Base-by-base conservation (phyloP, 2,113 vertebrate species). In the Elephas maximus region DNA sequence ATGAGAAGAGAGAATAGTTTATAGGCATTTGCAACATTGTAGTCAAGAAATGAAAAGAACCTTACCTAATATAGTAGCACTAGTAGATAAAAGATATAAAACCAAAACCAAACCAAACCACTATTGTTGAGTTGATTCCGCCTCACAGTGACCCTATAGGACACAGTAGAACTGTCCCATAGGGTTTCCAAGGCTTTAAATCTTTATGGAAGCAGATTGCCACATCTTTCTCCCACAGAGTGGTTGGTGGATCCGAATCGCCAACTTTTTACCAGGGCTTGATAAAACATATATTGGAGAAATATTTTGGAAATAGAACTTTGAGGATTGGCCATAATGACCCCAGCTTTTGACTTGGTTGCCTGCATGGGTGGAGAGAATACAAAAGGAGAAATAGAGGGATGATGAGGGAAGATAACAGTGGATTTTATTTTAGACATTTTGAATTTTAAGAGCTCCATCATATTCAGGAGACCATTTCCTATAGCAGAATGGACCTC, bases 261-360 rank as follows among this genome's bases (percentile, higher is more conserved):
- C 53, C 15, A 17, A 57, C 53, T 57, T 57, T 57, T 57, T 57
- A 57, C 53, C 15, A 17, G 53, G 53, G 14, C 53, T 57, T 12
- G 30, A 24, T 48, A 33, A 57, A 71, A 78, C 28, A 81, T 53
- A 6, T 33, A 89, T 92, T 73, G 37, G 76, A 77, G 45, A 78
- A 81, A 23, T 81, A 73, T 79, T 88, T 91, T 41, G 37, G 77
- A 93, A 85, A 65, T 33, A 60, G 37, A 82, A 89, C 67, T 87
- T 95, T 76, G 45, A 57, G 91, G 83, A 45, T 1, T 4, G 41
- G 24, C 60, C 41, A 45, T 41, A 18, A n/a, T 85, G 71, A 77
- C 6, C 20, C 44, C 23, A 77, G 23, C 8, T 77, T 77, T 76
- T 94, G 41, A 77, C 21, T 77, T 77, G 11, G 9, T 11, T 77